Evolutionary conservation across 2,113 vertebrate species (phyloP), one percentile per base, ranked within the genome.

Genomic region (Periophthalmodon schlosseri): DNA sequence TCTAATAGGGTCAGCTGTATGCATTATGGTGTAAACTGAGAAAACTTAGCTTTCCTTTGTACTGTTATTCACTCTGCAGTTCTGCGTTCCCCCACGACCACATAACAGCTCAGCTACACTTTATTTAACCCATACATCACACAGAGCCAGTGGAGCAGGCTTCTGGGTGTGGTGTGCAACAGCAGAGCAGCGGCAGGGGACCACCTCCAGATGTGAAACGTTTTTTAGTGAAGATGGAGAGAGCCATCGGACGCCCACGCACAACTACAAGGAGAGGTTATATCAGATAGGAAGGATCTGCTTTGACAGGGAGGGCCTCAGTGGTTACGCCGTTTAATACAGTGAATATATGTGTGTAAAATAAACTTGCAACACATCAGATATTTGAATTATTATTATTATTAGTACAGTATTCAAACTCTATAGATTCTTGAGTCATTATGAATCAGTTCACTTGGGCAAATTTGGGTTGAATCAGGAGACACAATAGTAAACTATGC

Each of bases 101-200:
- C n/a, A 15, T 12, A 3, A 65, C 34, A 12, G 18, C n/a, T 44
- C 2, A 65, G 33, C 18, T 65, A 12, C 34, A 39, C 63, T 39
- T 44, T 65, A 65, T 65, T 65, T 65, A 39, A 39, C 34, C 34
- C 63, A 65, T 44, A 39, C 34, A 65, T 65, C 63, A 65, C 18
- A 9, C 18, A 4, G 28, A 20, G 61, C 28, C 61, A 20, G 57
- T 61, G 58, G 21, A 60, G 21, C 56, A 11, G 23, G 11, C 24
- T 63, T 20, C 60, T 63, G 15, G 2, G 33, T 4, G 34, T 6
- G 6, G 58, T 61, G 58, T 28, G 58, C 58, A 33, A 33, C 24
- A 61, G 14, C 23, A 14, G 58, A 61, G 14, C 24, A 33, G 58
- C 28, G 16, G 1, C 34, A 36, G 16, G 8, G 61, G 60, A 63